Conservation (phyloP, 2,888 invertebrate genomes). For the Rhopalosiphum nymphaeae region DNA sequence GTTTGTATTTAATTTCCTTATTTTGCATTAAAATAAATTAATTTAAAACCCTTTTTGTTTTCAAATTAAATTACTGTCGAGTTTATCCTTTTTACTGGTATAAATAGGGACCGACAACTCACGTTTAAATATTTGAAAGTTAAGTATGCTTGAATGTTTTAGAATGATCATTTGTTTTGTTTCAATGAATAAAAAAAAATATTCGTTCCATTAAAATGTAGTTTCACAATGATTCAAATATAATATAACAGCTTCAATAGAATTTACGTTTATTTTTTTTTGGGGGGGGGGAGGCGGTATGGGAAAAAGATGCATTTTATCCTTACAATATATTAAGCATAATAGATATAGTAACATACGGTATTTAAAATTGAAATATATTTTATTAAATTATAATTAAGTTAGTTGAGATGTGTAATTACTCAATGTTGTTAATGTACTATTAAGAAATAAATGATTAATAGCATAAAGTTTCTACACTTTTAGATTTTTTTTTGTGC, state of each 20-base stretch:
- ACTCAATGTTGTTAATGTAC: neutral
- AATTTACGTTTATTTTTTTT: neutral
- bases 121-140: neutral
- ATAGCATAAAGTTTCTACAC: neutral
- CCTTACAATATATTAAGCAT: neutral
- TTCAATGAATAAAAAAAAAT: neutral
- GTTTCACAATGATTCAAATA: neutral
- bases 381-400: neutral
- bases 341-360: neutral
- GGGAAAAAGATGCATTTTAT: too few relatives aligned
- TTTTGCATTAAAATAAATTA: constrained; percentile 29
- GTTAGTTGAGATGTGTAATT: neutral
- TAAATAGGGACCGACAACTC: neutral
- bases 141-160: constrained; percentile 16
- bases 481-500: neutral
- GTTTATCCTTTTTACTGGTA: neutral
- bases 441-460: neutral
- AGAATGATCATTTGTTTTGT: constrained; percentile 1
- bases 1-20: constrained; percentile 34
- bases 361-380: neutral
- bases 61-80: constrained; percentile 24
- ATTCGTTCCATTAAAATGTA: neutral
- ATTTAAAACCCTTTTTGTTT: constrained; percentile 12
- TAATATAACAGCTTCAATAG: neutral
- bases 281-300: neutral